Evolutionary conservation across 1,140 invertebrate species (phyloP), one percentile per base, ranked within the genome.

Genomic region (Spodoptera frugiperda): DNA sequence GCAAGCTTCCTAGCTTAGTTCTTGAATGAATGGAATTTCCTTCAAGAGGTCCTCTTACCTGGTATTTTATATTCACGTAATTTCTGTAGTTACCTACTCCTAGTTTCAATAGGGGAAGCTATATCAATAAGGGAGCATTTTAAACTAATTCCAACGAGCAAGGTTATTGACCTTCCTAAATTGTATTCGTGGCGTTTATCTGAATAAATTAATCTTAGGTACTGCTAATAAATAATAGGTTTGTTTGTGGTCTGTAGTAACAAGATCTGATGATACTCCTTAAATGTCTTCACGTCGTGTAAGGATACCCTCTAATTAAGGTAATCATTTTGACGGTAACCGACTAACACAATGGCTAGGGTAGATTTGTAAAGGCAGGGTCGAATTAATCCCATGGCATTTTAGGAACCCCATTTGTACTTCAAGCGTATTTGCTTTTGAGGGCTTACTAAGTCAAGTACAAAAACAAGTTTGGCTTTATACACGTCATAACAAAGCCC

Each of bases 281-380:
- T 44, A 65, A 65, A 65, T 48, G 44, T 44, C 61, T 44, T 46
- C 46, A 21, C 15, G 61, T 65, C 61, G 46, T 48, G 61, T 21
- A 12, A 44, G 61, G 61, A 30, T 39, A 15, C 61, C 17, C 39
- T 21, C 15, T 65, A 65, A 65, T 65, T 65, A 65, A 65, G 39
- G 39, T 65, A 65, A 65, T 65, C 19, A 65, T 65, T 65, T 65
- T 65, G 61, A 65, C 61, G 61, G 39, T 65, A 48, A 15, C 11
- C 57, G 30, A 19, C 33, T 44, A 19, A 46, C 33, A 63, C 59
- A 65, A 65, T 65, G 14, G 61, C 0, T 33, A 48, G 11, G 61
- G 39, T 10, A 44, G n/a, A 21, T 21, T 15, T 25, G 25, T 5
- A 17, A 17, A 17, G 30, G 30, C 9, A 39, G 30, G 57, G 57